These are phyloP conservation scores for Podarcis lilfordi DNA, from an alignment of 2,797 vertebrate species.

Conservation along the genomic window DNA sequence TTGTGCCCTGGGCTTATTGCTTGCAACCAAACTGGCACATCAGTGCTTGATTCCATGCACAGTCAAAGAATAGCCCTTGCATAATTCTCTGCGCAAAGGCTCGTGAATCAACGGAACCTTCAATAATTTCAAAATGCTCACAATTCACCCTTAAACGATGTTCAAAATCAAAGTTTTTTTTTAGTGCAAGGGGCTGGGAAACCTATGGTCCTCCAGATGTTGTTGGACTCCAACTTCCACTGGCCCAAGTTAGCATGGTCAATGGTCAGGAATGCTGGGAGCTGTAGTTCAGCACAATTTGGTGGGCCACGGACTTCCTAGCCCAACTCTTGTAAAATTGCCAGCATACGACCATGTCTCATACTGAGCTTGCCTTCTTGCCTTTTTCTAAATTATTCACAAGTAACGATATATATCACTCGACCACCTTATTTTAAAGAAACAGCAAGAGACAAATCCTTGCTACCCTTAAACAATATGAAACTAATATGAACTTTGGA, in stretches of 20 bases:
- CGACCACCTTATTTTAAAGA: too few relatives aligned
- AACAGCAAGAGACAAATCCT: too few relatives aligned
- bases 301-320: too few relatives aligned
- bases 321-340: neutral
- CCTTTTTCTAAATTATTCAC: neutral
- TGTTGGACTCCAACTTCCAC: too few relatives aligned
- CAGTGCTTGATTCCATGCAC: constrained; percentile 35
- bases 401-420: too few relatives aligned
- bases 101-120: neutral
- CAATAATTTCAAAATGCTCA: neutral
- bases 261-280: too few relatives aligned
- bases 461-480: too few relatives aligned
- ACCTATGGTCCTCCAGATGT: too few relatives aligned
- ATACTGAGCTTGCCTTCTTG: neutral
- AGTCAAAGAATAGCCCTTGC: neutral
- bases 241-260: too few relatives aligned
- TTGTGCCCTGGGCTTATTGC: neutral
- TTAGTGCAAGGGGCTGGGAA: too few relatives aligned
- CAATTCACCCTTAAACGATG: neutral
- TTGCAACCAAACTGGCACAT: constrained; percentile 4
- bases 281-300: too few relatives aligned
- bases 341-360: neutral
- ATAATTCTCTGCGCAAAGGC: neutral
- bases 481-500: too few relatives aligned
- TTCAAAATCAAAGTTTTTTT: neutral